phyloP scores from a whole-genome alignment of 2,888 invertebrate species.

The Dermolepida albohirtum region DNA sequence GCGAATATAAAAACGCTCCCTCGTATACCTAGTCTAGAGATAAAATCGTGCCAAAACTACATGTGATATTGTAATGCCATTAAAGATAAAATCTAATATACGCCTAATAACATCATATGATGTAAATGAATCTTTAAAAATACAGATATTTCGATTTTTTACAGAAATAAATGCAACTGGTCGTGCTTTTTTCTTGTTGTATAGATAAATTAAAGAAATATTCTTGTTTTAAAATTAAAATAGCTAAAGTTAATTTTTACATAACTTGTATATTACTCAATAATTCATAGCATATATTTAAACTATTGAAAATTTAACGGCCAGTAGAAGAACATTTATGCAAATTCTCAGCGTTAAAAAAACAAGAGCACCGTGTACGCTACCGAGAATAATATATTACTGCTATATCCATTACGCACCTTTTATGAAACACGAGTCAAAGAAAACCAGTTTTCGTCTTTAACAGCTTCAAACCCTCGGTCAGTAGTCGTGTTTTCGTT shows the following conservation, averaged over 20 bases:
- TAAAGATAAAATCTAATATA: no score
- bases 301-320: slow-evolving; percentile 15
- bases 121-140: no score
- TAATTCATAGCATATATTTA: not conserved
- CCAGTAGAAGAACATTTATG: slow-evolving; percentile 27
- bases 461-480: slow-evolving; percentile 36
- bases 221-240: not conserved
- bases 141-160: no score
- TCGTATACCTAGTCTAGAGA: no score
- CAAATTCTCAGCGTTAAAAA: slow-evolving; percentile 21
- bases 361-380: not conserved
- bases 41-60: no score
- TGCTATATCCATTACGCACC: slow-evolving; percentile 36
- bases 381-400: slow-evolving; percentile 19
- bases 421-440: slow-evolving; percentile 37
- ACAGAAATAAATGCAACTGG: no score
- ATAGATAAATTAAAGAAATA: no score
- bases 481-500: slow-evolving; percentile 28
- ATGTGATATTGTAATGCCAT: no score
- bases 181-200: no score
- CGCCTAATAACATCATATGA: no score
- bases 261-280: not conserved
- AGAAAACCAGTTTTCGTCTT: slow-evolving; percentile 31
- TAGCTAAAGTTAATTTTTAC: not conserved
- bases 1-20: no score